A percentile compares a stretch with the other conserved stretches of the same genome.
phyloP scores from a whole-genome alignment of 30 jellyfish, hydroid and myxozoan genomes.

The Turritopsis rubra region DNA sequence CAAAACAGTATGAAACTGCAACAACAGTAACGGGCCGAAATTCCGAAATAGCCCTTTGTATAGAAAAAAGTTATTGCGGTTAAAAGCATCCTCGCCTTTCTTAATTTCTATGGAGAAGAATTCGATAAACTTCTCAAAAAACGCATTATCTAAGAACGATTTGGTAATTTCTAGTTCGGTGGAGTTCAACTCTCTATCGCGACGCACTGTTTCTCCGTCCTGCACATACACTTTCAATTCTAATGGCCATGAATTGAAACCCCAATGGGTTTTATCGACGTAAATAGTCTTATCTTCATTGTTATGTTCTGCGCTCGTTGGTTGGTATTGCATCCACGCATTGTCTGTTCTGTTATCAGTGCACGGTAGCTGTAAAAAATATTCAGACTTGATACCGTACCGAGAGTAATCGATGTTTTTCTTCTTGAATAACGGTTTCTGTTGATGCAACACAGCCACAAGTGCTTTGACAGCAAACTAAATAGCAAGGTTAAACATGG shows the following conservation, averaged over 20 bases:
- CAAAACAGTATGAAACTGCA: constrained; percentile 35
- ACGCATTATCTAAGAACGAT: constrained; percentile 49
- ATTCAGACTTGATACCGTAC: constrained; percentile 27
- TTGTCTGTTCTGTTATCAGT: constrained; percentile 75
- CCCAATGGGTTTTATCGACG: constrained; percentile 82
- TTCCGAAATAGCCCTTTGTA: constrained; percentile 70
- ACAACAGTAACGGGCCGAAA: constrained; percentile 42
- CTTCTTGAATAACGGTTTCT: constrained; percentile 45
- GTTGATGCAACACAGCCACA: constrained; percentile 61
- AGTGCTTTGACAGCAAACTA: constrained; percentile 67
- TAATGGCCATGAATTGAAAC: constrained; percentile 88
- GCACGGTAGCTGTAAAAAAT: constrained; percentile 34
- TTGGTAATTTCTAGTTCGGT: constrained; percentile 36
- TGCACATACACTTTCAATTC: not conserved
- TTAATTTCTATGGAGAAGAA: constrained; percentile 72
- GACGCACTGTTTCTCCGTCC: not conserved
- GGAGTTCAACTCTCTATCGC: constrained; percentile 7
- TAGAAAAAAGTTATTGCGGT: constrained; percentile 19
- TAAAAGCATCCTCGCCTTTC: constrained; percentile 83
- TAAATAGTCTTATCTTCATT: constrained; percentile 41
- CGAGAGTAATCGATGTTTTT: constrained; percentile 31
- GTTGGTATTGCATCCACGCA: constrained; percentile 67
- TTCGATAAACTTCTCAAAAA: constrained; percentile 54
- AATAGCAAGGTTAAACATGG: not conserved
- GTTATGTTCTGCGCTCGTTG: constrained; percentile 46